Percentiles rank a stretch among this genome's conserved stretches.
Conservation (phyloP, 2,797 vertebrate species). For the Semotilus atromaculatus region DNA sequence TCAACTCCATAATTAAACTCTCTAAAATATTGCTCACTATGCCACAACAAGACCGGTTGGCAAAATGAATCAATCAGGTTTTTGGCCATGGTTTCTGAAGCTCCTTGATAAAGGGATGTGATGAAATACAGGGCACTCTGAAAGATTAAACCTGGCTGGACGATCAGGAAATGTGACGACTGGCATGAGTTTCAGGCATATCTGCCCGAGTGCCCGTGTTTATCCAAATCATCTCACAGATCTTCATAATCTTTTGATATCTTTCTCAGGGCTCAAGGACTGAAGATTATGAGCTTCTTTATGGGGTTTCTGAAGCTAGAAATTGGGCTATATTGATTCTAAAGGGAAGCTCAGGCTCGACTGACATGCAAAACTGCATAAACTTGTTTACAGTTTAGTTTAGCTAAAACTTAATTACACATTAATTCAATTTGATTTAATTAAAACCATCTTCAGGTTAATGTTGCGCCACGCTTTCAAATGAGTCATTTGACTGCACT, state of each 20-base stretch:
- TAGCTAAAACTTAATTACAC: background rate
- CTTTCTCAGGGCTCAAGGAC: background rate
- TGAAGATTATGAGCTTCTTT: background rate
- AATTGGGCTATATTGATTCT: background rate
- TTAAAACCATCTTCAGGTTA: constrained; percentile 32
- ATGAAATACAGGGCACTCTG: constrained; percentile 63
- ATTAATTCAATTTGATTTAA: background rate
- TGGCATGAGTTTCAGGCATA: constrained; percentile 57
- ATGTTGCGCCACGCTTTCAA: background rate
- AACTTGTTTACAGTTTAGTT: constrained; percentile 6
- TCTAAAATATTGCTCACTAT: background rate
- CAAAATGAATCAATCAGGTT: constrained; percentile 57
- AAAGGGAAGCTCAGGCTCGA: background rate
- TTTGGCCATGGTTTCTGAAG: constrained; percentile 58
- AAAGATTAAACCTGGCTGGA: constrained; percentile 62
- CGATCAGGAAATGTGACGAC: constrained; percentile 52
- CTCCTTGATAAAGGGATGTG: constrained; percentile 49
- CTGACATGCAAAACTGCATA: background rate
- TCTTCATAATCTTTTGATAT: constrained; percentile 42
- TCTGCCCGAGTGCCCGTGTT: constrained; percentile 57
- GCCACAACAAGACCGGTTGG: constrained; percentile 26
- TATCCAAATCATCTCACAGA: constrained; percentile 49
- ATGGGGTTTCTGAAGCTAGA: background rate
- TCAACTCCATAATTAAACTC: background rate
- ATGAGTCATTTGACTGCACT: constrained; percentile 20